A percentile compares a stretch with the other conserved stretches of the same genome.
phyloP scores from a whole-genome alignment of 2,888 invertebrate genomes.

The Clepsis dumicolana region DNA sequence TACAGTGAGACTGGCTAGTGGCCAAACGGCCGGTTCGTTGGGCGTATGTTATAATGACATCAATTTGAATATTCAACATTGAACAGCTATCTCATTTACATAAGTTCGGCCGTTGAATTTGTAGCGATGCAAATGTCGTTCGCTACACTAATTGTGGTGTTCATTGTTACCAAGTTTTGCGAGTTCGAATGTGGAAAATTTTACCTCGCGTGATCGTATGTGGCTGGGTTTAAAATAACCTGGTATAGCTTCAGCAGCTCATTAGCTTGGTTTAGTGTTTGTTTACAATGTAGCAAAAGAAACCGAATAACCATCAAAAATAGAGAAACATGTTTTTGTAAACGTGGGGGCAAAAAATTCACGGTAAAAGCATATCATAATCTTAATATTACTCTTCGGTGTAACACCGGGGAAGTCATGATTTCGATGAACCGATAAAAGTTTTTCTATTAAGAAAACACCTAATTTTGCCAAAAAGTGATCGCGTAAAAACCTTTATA shows the following conservation, averaged over 20 bases:
- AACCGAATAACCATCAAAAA: neutral
- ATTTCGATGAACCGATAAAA: slow-evolving; percentile 37
- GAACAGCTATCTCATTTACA: slow-evolving; percentile 84
- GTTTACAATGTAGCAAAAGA: neutral
- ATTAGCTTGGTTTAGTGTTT: neutral
- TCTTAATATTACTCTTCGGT: slow-evolving; percentile 10
- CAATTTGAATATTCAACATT: slow-evolving; percentile 86
- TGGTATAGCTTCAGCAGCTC: neutral
- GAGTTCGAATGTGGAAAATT: slow-evolving; percentile 31
- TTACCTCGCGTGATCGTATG: slow-evolving; percentile 12
- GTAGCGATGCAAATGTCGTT: slow-evolving; percentile 79
- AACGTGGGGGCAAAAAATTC: neutral
- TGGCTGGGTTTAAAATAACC: neutral
- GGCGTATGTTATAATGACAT: slow-evolving; percentile 86
- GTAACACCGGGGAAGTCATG: slow-evolving; percentile 28
- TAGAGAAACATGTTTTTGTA: neutral
- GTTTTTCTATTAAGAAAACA: slow-evolving; percentile 51
- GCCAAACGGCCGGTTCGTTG: slow-evolving; percentile 79
- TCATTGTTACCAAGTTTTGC: slow-evolving; percentile 63
- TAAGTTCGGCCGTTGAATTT: slow-evolving; percentile 85
- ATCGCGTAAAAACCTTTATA: slow-evolving; percentile 71
- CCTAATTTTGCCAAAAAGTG: slow-evolving; percentile 75
- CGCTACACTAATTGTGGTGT: slow-evolving; percentile 78
- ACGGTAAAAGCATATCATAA: neutral
- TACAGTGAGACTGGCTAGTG: slow-evolving; percentile 79